Conservation (phyloP, 2,797 vertebrate species). For the Sebastes minor region DNA sequence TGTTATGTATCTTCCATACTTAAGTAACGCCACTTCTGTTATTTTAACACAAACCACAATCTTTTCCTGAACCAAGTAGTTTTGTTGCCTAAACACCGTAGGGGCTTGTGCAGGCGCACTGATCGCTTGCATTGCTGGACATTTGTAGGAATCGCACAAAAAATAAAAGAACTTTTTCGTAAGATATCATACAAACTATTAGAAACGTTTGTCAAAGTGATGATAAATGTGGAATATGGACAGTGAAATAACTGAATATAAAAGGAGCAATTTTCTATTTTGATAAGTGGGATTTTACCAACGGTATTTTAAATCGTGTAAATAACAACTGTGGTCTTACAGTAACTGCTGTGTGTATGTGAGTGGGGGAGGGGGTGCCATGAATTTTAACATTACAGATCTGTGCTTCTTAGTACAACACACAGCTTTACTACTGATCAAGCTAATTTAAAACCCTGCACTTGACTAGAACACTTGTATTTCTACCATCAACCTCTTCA, state of each 20-base stretch:
- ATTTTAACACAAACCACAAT: not conserved
- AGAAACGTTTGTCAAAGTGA: not conserved
- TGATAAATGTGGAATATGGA: not conserved
- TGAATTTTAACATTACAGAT: not conserved
- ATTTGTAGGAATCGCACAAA: too few species aligned
- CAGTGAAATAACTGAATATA: not conserved
- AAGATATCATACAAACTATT: not conserved
- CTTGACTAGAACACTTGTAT: not conserved
- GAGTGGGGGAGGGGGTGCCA: not conserved
- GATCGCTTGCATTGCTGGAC: too few species aligned
- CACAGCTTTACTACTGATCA: not conserved
- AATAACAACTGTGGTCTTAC: not conserved
- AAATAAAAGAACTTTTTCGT: not conserved
- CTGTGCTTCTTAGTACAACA: not conserved
- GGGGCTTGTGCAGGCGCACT: too few species aligned
- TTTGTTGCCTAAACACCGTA: too few species aligned
- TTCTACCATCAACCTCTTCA: slow-evolving; percentile 1
- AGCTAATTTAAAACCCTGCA: not conserved
- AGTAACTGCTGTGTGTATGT: not conserved
- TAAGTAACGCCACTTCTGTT: not conserved
- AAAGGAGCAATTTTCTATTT: not conserved
- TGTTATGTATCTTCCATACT: too few species aligned
- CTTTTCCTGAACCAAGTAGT: not conserved
- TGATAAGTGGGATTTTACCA: not conserved
- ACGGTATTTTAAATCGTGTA: not conserved